Conservation (phyloP, 2,113 vertebrate genomes). For the Rhinolophus ferrumequinum region DNA sequence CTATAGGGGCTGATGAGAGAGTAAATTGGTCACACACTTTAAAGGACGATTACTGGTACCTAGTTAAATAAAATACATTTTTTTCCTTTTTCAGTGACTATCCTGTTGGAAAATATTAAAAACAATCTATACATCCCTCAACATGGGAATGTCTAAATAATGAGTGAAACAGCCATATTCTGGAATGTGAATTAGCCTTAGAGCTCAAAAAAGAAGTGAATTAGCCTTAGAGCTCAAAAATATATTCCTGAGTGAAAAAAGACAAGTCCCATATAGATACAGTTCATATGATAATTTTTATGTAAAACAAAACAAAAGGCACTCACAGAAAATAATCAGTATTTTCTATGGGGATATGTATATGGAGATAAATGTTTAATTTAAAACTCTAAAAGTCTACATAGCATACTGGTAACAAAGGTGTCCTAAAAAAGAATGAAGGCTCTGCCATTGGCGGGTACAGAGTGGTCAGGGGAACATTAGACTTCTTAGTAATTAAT, state of each 20-base stretch:
- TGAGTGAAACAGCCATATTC: neutral
- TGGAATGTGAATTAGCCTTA: neutral
- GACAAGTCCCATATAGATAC: neutral
- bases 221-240: neutral
- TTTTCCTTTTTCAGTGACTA: neutral
- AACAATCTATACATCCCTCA: neutral
- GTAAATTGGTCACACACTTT: neutral
- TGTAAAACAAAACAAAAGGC: neutral
- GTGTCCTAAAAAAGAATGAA: neutral
- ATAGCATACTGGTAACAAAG: neutral
- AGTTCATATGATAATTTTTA: neutral
- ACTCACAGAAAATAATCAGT: neutral
- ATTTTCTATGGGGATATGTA: neutral
- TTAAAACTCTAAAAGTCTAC: neutral
- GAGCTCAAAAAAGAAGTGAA: neutral
- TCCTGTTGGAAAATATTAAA: neutral
- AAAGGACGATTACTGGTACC: neutral
- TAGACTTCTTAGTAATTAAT: neutral
- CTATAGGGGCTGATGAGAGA: neutral
- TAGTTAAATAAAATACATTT: neutral
- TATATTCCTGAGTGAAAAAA: neutral
- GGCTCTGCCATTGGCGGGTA: neutral
- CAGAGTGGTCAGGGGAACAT: neutral
- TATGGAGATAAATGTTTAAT: neutral
- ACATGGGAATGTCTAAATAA: neutral